A percentile compares a stretch with the other conserved stretches of the same genome.
Evolutionary conservation across 2,797 vertebrate species (phyloP).

Genomic region (Eidolon dupreanum): DNA sequence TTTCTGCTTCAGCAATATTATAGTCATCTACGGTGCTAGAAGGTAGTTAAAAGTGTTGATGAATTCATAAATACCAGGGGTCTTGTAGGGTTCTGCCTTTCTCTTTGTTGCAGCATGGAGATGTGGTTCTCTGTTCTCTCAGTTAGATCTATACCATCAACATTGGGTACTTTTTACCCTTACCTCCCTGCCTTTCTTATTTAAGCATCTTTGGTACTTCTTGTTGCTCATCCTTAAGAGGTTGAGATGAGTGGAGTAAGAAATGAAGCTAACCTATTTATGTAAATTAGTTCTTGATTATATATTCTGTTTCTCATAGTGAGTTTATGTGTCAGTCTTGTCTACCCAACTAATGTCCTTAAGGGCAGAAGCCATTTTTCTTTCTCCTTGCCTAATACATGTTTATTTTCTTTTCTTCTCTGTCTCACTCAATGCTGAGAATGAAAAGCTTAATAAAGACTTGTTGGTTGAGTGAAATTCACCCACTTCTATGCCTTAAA

Average conservation of each 20-base stretch:
- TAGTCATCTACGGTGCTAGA: neutral
- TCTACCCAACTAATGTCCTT: neutral
- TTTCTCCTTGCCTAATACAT: neutral
- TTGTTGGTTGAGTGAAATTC: neutral
- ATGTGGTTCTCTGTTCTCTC: neutral
- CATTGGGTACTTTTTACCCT: neutral
- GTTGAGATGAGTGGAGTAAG: neutral
- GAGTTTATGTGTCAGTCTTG: neutral
- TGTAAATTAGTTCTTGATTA: neutral
- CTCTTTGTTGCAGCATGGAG: neutral
- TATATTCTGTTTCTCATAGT: neutral
- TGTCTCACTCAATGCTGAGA: neutral
- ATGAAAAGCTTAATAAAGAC: neutral
- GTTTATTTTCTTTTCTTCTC: neutral
- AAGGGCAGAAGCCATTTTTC: neutral
- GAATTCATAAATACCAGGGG: rapidly evolving
- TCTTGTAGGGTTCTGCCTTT: neutral
- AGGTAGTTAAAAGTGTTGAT: neutral
- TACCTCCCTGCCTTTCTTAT: neutral
- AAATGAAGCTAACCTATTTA: neutral
- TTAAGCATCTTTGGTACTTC: neutral
- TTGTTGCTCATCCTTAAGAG: neutral
- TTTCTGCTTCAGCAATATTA: neutral
- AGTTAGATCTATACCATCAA: neutral
- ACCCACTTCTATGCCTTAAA: neutral